phyloP scores from a whole-genome alignment of 2,797 vertebrate genomes.

The Gephyroberyx darwinii region DNA sequence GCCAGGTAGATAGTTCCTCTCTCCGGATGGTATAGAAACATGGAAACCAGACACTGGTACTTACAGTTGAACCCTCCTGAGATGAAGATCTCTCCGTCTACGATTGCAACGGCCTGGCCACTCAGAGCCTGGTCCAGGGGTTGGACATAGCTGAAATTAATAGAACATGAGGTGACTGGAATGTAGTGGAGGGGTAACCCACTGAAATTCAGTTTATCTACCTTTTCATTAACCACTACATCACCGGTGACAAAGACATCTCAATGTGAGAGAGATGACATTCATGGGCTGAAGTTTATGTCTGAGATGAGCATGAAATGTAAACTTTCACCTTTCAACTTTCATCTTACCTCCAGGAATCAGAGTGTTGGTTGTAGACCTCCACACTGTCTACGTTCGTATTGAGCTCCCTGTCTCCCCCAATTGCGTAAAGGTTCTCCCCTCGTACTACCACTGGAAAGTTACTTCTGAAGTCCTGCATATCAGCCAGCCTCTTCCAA shows the following conservation, averaged over 20 bases:
- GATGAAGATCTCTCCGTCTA: slow-evolving; percentile 74
- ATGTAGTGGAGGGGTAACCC: background rate
- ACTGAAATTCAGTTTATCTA: background rate
- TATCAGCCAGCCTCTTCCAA: slow-evolving; percentile 79
- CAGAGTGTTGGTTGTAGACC: slow-evolving; percentile 72
- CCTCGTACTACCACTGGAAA: slow-evolving; percentile 70
- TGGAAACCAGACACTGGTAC: slow-evolving; percentile 78
- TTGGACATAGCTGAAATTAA: slow-evolving; percentile 65
- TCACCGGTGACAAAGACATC: no score
- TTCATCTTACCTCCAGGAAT: slow-evolving; percentile 80
- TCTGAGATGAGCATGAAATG: background rate
- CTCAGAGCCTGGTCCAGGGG: slow-evolving; percentile 78
- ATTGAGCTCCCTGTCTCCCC: slow-evolving; percentile 80
- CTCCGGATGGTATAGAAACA: slow-evolving; percentile 78
- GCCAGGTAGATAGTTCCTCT: slow-evolving; percentile 73
- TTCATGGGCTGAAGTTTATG: no score
- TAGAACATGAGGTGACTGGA: background rate
- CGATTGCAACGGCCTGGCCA: slow-evolving; percentile 69
- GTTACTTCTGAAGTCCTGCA: slow-evolving; percentile 82
- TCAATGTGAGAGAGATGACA: no score
- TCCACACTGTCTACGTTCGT: slow-evolving; percentile 81
- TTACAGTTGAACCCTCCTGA: slow-evolving; percentile 81
- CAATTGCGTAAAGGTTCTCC: slow-evolving; percentile 75
- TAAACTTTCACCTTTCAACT: background rate
- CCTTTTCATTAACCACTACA: no score